phyloP scores from a whole-genome alignment of 1,140 invertebrate species.

The Cydia pomonella region DNA sequence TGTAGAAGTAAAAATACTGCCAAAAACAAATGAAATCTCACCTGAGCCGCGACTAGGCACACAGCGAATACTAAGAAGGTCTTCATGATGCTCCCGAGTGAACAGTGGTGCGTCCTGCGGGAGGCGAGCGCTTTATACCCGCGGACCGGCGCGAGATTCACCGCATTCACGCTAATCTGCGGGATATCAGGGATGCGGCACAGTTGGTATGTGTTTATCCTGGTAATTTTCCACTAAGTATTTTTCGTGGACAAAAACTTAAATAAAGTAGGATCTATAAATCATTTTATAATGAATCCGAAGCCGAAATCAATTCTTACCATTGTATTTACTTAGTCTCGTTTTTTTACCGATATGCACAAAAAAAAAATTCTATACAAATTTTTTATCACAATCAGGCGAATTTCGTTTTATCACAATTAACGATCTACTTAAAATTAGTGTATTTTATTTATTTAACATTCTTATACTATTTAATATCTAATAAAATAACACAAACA shows the following conservation, averaged over 20 bases:
- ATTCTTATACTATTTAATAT: too few relatives aligned
- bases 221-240: background rate
- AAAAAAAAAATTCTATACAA: too few relatives aligned
- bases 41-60: slow-evolving; percentile 58
- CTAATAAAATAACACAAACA: too few relatives aligned
- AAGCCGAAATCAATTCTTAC: background rate
- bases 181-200: background rate
- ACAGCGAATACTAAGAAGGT: slow-evolving; percentile 54
- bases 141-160: background rate
- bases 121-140: slow-evolving; percentile 21
- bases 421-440: too few relatives aligned
- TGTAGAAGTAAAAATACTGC: too few relatives aligned
- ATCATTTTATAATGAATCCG: background rate
- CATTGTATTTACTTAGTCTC: too few relatives aligned
- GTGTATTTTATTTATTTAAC: too few relatives aligned
- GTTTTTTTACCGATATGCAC: too few relatives aligned
- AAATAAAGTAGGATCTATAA: background rate
- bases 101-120: slow-evolving; percentile 13
- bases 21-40: slow-evolving; percentile 36
- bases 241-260: background rate
- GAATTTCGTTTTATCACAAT: too few relatives aligned
- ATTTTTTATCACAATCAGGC: too few relatives aligned
- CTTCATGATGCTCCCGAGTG: slow-evolving; percentile 57
- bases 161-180: background rate
- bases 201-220: background rate